phyloP scores from a whole-genome alignment of 2,797 vertebrate species.

The Chelonia mydas region DNA sequence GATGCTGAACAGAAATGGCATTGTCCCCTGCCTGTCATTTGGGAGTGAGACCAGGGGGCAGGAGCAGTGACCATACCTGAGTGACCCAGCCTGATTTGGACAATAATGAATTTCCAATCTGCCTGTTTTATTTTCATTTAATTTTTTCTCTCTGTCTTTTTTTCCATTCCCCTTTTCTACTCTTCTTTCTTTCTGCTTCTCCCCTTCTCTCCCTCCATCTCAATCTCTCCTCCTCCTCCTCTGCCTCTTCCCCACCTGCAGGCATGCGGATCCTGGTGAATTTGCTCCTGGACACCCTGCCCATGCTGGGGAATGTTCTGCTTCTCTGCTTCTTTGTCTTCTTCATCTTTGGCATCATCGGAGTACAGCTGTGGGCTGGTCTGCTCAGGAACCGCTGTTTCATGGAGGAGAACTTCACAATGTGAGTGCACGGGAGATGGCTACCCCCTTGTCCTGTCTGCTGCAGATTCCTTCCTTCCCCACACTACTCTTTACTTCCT shows the following conservation, averaged over 20 bases:
- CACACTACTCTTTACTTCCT: background rate
- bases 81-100: background rate
- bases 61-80: background rate
- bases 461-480: background rate
- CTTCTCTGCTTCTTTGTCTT: conserved; percentile 99
- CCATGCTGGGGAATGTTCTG: conserved; percentile 97
- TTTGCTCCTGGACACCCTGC: conserved; percentile 95
- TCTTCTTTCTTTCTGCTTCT: background rate
- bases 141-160: background rate
- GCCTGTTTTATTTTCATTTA: background rate
- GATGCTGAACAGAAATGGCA: background rate
- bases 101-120: conserved; percentile 6
- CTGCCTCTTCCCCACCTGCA: conserved; percentile 55
- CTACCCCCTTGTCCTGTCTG: background rate
- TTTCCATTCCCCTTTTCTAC: background rate
- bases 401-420: conserved; percentile 92
- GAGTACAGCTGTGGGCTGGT: conserved; percentile 97
- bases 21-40: conserved; percentile 31
- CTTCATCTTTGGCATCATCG: conserved; percentile 99
- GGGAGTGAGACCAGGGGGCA: conserved; percentile 4
- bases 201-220: background rate
- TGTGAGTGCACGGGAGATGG: conserved; percentile 84
- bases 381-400: conserved; percentile 95
- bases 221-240: background rate
- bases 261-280: conserved; percentile 98